Percentiles rank a stretch among this genome's conserved stretches.
These are phyloP conservation scores for Lipotes vexillifer DNA, from an alignment of 2,113 vertebrate genomes.

Conservation along the genomic window DNA sequence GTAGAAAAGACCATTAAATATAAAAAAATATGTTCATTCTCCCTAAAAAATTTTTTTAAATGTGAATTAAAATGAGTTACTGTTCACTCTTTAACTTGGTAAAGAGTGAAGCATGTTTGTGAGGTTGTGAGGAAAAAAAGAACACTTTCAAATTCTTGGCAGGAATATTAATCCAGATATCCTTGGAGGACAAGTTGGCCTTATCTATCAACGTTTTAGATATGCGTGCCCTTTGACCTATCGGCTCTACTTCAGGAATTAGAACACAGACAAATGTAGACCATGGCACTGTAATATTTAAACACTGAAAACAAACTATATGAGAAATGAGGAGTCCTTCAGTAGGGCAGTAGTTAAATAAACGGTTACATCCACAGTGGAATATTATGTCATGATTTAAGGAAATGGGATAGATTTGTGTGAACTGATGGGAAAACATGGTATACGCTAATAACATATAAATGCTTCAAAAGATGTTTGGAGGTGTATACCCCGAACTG, in stretches of 20 bases:
- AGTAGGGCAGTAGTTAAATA: neutral
- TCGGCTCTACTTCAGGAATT: neutral
- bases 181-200: neutral
- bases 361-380: neutral
- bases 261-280: neutral
- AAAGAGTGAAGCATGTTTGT: neutral
- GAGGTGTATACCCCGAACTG: neutral
- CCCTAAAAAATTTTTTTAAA: neutral
- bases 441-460: neutral
- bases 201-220: neutral
- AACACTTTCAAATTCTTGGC: neutral
- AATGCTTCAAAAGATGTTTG: neutral
- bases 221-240: neutral
- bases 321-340: neutral
- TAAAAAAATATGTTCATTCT: neutral
- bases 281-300: neutral
- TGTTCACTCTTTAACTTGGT: neutral
- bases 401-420: neutral
- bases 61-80: neutral
- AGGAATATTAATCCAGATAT: neutral
- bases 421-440: neutral
- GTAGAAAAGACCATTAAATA: neutral
- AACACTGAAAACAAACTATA: neutral
- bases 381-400: neutral
- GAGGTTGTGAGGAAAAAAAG: neutral